Evolutionary conservation across 2,797 vertebrate species (phyloP).

Genomic region (Peromyscus eremicus): DNA sequence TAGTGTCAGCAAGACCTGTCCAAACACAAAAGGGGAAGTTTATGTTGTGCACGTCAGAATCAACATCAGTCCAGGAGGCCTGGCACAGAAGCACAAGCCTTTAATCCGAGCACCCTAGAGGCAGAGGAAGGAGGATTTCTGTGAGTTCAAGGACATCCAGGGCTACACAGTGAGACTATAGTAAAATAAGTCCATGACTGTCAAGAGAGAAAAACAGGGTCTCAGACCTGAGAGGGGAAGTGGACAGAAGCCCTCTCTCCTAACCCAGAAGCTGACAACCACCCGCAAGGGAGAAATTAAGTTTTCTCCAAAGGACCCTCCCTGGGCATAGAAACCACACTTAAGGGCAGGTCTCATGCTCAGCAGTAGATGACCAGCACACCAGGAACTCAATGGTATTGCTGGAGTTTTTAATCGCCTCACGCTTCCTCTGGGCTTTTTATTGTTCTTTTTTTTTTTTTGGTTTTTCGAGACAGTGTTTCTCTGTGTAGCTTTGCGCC

Average conservation of each 20-base stretch:
- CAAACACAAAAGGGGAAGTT: background rate
- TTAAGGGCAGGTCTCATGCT: background rate
- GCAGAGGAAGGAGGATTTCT: background rate
- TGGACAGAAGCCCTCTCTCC: background rate
- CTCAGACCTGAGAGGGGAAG: background rate
- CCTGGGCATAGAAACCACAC: background rate
- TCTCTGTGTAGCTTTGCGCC: too few species aligned
- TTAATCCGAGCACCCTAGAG: background rate
- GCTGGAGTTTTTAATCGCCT: background rate
- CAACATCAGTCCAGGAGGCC: background rate
- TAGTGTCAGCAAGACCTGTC: constrained; percentile 64
- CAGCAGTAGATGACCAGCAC: background rate
- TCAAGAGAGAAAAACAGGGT: background rate
- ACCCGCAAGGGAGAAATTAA: background rate
- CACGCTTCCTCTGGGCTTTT: background rate
- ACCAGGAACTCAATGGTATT: background rate
- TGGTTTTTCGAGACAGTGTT: too few species aligned
- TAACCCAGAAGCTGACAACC: background rate
- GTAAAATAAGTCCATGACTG: constrained; percentile 20
- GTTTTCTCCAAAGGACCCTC: background rate
- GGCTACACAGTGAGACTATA: background rate
- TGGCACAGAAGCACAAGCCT: background rate
- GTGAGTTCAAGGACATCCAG: background rate
- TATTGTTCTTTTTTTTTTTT: background rate
- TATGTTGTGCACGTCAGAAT: background rate